A percentile compares a stretch with the other conserved stretches of the same genome.
Conservation (phyloP, 2,797 vertebrate species). For the Myotis myotis region DNA sequence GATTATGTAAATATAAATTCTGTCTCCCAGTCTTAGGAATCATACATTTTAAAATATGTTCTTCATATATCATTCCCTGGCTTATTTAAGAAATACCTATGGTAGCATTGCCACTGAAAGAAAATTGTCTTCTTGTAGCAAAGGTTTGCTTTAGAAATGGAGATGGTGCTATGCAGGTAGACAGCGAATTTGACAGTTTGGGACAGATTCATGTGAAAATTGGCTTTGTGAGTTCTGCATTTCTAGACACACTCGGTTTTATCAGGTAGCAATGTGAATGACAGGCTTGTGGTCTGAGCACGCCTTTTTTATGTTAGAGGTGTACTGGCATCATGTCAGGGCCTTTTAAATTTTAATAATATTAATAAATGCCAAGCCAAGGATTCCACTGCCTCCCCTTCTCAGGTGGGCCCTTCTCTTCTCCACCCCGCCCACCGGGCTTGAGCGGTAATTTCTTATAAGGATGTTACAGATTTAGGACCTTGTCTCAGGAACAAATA, state of each 20-base stretch:
- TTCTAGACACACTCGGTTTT: neutral
- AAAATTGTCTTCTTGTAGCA: neutral
- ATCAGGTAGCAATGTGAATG: neutral
- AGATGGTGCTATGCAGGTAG: neutral
- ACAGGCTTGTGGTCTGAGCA: neutral
- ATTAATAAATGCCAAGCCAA: neutral
- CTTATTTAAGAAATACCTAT: slow-evolving; percentile 7
- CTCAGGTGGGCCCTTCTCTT: neutral
- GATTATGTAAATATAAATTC: neutral
- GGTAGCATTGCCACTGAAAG: neutral
- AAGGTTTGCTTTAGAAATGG: slow-evolving; percentile 34
- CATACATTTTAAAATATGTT: neutral
- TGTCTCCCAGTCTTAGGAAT: neutral
- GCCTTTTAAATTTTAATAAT: neutral
- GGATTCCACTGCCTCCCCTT: neutral
- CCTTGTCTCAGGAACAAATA: neutral
- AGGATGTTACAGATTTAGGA: slow-evolving; percentile 20
- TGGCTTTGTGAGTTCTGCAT: neutral
- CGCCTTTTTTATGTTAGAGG: neutral
- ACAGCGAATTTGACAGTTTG: neutral
- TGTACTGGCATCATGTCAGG: neutral
- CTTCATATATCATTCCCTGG: neutral
- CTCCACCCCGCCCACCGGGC: rapidly evolving
- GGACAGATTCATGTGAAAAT: neutral
- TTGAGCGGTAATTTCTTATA: neutral